A percentile compares a stretch with the other conserved stretches of the same genome.
phyloP scores from a whole-genome alignment of 2,888 invertebrate species.

The Matsumyia berberina region DNA sequence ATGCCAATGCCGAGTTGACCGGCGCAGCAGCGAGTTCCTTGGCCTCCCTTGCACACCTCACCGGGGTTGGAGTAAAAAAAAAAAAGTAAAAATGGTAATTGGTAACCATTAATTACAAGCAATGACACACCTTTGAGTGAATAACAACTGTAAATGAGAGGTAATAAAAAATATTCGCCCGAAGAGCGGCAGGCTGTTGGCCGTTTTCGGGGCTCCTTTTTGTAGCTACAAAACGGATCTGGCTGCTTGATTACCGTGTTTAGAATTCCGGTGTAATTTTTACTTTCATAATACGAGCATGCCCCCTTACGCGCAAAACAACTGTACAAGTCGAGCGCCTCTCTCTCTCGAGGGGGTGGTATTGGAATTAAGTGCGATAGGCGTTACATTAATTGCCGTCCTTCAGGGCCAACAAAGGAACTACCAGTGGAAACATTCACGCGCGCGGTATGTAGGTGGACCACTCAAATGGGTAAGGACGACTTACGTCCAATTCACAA shows the following conservation, averaged over 20 bases:
- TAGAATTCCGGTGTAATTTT: constrained; percentile 58
- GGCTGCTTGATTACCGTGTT: constrained; percentile 64
- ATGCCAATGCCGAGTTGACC: constrained; percentile 73
- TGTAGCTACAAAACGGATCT: constrained; percentile 67
- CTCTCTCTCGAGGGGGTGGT: constrained; percentile 19
- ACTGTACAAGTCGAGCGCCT: constrained; percentile 16
- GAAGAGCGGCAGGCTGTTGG: constrained; percentile 27
- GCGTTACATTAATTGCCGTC: constrained; percentile 67
- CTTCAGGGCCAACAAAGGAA: constrained; percentile 31
- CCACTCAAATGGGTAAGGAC: constrained; percentile 40
- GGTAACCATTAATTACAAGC: constrained; percentile 76
- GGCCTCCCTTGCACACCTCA: constrained; percentile 33
- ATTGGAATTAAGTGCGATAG: constrained; percentile 69
- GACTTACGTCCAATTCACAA: constrained; percentile 54
- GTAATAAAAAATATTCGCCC: constrained; percentile 73
- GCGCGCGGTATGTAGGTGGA: constrained; percentile 2
- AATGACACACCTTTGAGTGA: constrained; percentile 76
- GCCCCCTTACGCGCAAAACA: too few species aligned
- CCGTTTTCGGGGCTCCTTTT: constrained; percentile 42
- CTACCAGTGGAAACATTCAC: too few species aligned
- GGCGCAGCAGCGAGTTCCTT: constrained; percentile 50
- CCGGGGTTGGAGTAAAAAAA: constrained; percentile 24
- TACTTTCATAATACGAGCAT: constrained; percentile 36
- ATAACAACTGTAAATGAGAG: constrained; percentile 76
- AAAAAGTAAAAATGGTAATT: constrained; percentile 74